Evolutionary conservation across 2,888 invertebrate species (phyloP), one percentile per base, ranked within the genome.

Genomic region (Tineola bisselliella): DNA sequence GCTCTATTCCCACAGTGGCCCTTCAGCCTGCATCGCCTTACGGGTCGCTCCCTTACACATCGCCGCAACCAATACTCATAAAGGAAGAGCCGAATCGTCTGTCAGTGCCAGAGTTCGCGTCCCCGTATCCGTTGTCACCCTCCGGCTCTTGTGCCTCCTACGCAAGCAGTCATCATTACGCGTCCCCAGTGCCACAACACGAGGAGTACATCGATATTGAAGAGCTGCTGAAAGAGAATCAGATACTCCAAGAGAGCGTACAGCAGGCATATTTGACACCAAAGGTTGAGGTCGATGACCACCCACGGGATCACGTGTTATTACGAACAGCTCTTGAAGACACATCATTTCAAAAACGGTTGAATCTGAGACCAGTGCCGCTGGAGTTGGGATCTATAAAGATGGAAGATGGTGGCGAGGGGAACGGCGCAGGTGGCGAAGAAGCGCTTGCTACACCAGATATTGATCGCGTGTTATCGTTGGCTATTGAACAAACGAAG

Each of bases 401-500:
- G 74, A 92, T 92, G 92, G 92, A 92, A 70, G 89, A 91, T 65
- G 89, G 90, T 62, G 91, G 90, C 64, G 89, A 88, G 62, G 87
- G 86, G 13, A 74, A 71, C 15, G 73, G 79, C 82, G 80, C 87
- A 56, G 81, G 84, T n/a, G 54, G 25, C 4, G 74, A 71, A 11
- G 87, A 86, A 61, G 88, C 88, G 17, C 78, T 92, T 58, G 90
- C 90, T 60, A 89, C 92, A 60, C 93, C 93, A 68, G 92, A 92
- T 69, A 93, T 95, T 66, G 95, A 94, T 75, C 93, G 93, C 13
- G 94, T 95, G 38, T 88, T 95, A 61, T 93, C 92, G 63, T 88
- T 95, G 82, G 95, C 95, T 30, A 93, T 96, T 69, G 94, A 95
- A 74, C 94, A 96, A 76, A 91, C 94, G 66, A 92, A 93, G 70